A percentile compares a stretch with the other conserved stretches of the same genome.
Evolutionary conservation across 2,797 vertebrate species (phyloP).

Genomic region (Myotis daubentonii): DNA sequence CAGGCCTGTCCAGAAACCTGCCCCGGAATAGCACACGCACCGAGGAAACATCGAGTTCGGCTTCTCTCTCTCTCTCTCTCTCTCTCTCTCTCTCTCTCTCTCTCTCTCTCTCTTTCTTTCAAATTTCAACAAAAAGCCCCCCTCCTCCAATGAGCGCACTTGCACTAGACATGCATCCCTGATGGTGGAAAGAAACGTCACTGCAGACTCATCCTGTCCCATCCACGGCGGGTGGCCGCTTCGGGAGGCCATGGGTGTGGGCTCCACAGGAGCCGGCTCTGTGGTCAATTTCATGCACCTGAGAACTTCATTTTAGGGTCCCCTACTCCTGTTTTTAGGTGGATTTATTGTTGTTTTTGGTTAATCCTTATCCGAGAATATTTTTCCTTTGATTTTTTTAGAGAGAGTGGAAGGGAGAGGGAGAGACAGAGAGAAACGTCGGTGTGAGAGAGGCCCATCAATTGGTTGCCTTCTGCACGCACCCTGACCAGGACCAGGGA

Average conservation of each 20-base stretch:
- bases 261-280: not conserved
- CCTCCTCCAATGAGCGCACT: not conserved
- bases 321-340: not conserved
- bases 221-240: conserved; percentile 73
- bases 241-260: not conserved
- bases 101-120: not conserved
- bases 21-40: not conserved
- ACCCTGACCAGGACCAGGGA: too few species aligned
- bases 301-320: not conserved
- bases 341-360: not conserved
- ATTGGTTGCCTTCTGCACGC: too few species aligned
- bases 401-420: too few species aligned
- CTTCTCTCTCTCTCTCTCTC: not conserved
- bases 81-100: not conserved
- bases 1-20: not conserved
- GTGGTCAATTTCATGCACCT: conserved; percentile 81
- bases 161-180: conserved; percentile 75
- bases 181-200: conserved; percentile 78
- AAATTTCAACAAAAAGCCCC: not conserved
- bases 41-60: not conserved
- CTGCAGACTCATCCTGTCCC: conserved; percentile 82
- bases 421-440: too few species aligned
- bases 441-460: too few species aligned
- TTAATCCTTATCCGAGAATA: too few species aligned
- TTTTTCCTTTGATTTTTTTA: too few species aligned